Conservation (phyloP, 1,140 invertebrate species). For the Tetramorium parvispinum region DNA sequence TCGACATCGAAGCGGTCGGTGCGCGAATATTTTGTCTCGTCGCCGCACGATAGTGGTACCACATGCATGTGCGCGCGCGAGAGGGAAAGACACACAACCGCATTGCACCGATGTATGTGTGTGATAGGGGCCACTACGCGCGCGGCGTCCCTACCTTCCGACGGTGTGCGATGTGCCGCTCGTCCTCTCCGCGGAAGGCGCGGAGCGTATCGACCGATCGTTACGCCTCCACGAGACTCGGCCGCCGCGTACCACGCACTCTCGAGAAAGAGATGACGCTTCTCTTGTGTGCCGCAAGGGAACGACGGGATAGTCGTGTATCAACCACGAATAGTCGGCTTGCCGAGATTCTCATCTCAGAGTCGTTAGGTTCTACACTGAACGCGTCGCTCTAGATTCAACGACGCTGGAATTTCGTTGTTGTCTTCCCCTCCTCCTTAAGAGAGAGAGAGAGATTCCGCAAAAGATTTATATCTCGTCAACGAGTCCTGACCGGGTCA, state of each 20-base stretch:
- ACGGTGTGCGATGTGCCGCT: slow-evolving; percentile 42
- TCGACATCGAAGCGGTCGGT: slow-evolving; percentile 21
- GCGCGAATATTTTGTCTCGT: slow-evolving; percentile 49
- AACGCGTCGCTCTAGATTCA: neutral
- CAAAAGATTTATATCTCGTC: neutral
- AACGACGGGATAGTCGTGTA: neutral
- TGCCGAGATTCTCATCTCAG: neutral
- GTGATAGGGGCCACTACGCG: slow-evolving; percentile 44
- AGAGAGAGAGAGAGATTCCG: neutral
- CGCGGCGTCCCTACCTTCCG: slow-evolving; percentile 43
- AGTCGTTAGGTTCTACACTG: neutral
- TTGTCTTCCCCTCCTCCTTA: too few relatives aligned
- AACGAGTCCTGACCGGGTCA: slow-evolving; percentile 12
- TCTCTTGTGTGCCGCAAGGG: slow-evolving; percentile 12
- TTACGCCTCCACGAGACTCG: slow-evolving; percentile 47
- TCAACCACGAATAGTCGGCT: neutral
- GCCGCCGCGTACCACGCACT: slow-evolving; percentile 35
- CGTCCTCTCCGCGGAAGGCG: slow-evolving; percentile 51
- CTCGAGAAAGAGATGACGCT: slow-evolving; percentile 40
- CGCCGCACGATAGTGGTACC: neutral
- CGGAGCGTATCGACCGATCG: slow-evolving; percentile 50
- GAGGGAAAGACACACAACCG: neutral
- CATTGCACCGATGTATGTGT: neutral
- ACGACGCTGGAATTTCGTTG: neutral
- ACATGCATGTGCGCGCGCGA: neutral